Evolutionary conservation across 2,113 vertebrate genomes (phyloP), one percentile per base, ranked within the genome.

Genomic region (Pedetes capensis): DNA sequence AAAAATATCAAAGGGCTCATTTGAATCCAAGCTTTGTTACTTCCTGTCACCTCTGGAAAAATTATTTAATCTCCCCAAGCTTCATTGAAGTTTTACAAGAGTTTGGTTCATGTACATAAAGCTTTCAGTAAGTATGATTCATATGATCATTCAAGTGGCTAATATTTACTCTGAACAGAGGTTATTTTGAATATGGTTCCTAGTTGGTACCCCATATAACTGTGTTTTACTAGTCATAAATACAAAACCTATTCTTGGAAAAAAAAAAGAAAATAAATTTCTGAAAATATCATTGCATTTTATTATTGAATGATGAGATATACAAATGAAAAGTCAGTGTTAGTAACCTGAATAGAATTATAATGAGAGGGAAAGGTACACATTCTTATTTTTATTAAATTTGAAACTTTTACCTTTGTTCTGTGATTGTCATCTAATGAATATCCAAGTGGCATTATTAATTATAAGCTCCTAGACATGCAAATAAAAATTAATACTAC

Each of bases 341-440:
- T 61, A 68, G n/a, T 59, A 42, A 92, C 91, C 1, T 81, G 44
- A 80, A 69, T 87, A 17, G 88, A 81, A 79, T 95, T 90, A 75
- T 63, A 86, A 61, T 59, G 32, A 63, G 79, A 68, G 39, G 37
- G 44, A 89, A 96, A 86, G 34, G 17, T 37, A 74, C 2, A 3
- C 11, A 89, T 69, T 71, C 14, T 20, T 66, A 27, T n/a, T 75
- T 96, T 92, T 78, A 87, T 85, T 79, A 69, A 78, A 96, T 78
- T 85, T 81, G 68, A n/a, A n/a, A 90, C 34, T 53, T 16, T 79
- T 80, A 72, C 82, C 8, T 89, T 82, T 80, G 27, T 81, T 95
- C 27, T 84, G 72, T 59, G 22, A 82, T 78, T 91, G 87, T 55
- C 71, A 76, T 37, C 34, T 66, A 34, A 27, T 72, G 32, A 71